Conservation (phyloP, 2,888 invertebrate genomes). For the Yponomeuta evonymella region DNA sequence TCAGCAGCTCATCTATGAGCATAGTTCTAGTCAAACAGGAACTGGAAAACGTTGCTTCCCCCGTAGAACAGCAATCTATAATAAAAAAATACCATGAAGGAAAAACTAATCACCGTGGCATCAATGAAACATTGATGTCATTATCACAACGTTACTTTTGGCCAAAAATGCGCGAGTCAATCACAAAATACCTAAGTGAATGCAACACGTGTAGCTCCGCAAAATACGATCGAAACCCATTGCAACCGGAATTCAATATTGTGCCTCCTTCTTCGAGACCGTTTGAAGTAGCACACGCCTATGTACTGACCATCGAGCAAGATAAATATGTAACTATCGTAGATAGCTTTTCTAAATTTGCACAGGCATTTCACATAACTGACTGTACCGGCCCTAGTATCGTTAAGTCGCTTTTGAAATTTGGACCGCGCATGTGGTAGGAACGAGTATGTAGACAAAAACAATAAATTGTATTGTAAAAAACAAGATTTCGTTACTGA, state of each 20-base stretch:
- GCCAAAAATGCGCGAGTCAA: constrained; percentile 16
- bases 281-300: constrained; percentile 20
- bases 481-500: no score
- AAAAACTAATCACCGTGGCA: constrained; percentile 18
- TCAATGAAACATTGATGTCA: constrained; percentile 13
- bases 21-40: constrained; percentile 1
- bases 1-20: constrained; percentile 5
- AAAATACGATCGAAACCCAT: constrained; percentile 25
- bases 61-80: background rate
- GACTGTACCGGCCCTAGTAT: constrained; percentile 8
- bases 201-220: constrained; percentile 18
- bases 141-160: constrained; percentile 15
- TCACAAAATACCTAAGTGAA: constrained; percentile 13
- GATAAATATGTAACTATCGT: constrained; percentile 9
- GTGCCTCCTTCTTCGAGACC: constrained; percentile 27
- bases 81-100: constrained; percentile 16
- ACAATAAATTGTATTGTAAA: no score
- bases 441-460: no score
- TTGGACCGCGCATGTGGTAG: no score
- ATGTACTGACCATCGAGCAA: constrained; percentile 3
- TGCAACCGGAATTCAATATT: constrained; percentile 24
- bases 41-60: background rate
- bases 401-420: constrained; percentile 7
- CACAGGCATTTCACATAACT: constrained; percentile 1
- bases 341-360: constrained; percentile 10